These are phyloP conservation scores for Andrena fulva DNA, from an alignment of 2,888 invertebrate species.

Conservation along the genomic window DNA sequence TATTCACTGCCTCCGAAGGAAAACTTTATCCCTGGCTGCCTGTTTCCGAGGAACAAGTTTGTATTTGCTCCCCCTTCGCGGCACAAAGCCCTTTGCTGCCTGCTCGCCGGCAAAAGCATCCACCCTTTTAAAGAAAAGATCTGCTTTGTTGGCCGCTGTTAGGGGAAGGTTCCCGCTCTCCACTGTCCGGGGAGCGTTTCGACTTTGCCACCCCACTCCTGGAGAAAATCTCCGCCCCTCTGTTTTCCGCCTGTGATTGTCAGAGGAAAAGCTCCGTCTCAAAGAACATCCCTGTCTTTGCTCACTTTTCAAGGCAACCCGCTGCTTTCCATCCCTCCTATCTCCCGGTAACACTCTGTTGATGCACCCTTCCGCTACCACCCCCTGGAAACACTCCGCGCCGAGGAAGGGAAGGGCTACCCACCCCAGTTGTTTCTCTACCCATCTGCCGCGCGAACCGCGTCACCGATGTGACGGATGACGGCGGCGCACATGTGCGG, in stretches of 20 bases:
- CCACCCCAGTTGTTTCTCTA: neutral
- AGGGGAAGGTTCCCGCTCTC: too few relatives aligned
- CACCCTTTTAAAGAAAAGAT: too few relatives aligned
- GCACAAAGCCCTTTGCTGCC: neutral
- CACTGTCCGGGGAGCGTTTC: too few relatives aligned
- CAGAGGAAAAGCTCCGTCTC: neutral
- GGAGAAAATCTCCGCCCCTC: neutral
- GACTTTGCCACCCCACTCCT: too few relatives aligned
- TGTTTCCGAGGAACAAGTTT: neutral
- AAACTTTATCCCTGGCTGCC: neutral
- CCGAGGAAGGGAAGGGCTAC: neutral
- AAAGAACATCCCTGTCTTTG: neutral
- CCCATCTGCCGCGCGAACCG: neutral
- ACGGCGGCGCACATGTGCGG: neutral
- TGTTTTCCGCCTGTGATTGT: neutral
- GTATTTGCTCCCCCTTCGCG: neutral
- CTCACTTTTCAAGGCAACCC: neutral
- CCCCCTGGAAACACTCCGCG: neutral
- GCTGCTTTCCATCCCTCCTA: neutral
- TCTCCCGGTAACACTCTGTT: neutral
- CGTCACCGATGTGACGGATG: conserved; percentile 2
- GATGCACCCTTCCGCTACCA: neutral
- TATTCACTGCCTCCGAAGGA: neutral
- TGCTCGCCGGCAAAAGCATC: neutral
- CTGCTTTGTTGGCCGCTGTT: too few relatives aligned